Conservation (phyloP, 1,140 invertebrate species). For the Tetragonula clypearis region DNA sequence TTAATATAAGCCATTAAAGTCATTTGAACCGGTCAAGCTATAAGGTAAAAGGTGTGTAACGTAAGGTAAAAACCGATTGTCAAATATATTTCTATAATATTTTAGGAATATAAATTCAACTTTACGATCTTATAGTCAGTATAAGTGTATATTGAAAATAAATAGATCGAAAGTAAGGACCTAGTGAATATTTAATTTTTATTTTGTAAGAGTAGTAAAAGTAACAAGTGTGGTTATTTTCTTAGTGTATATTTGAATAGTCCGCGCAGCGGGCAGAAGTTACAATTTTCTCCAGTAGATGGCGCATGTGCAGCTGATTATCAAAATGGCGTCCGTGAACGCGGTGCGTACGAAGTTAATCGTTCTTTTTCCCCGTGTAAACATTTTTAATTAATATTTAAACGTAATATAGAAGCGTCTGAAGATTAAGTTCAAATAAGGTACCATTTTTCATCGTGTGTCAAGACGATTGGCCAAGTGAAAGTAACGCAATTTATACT, state of each 20-base stretch:
- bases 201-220: not conserved
- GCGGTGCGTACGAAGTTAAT: not conserved
- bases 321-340: not conserved
- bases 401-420: not conserved
- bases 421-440: not conserved
- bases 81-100: constrained; percentile 15
- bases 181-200: not conserved
- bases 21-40: constrained; percentile 13
- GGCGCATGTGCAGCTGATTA: not conserved
- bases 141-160: constrained; percentile 26
- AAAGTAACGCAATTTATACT: not conserved
- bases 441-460: not conserved
- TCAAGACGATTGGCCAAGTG: not conserved
- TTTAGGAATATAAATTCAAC: constrained; percentile 9
- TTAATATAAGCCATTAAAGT: not conserved
- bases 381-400: not conserved
- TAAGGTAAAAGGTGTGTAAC: not conserved
- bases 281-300: not conserved
- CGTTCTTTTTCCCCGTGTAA: not conserved
- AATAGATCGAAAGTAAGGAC: constrained; percentile 6
- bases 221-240: not conserved
- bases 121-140: not conserved
- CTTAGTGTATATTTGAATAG: not conserved
- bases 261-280: not conserved
- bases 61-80: not conserved